Percentiles rank a stretch among this genome's conserved stretches.
Evolutionary conservation across 2,113 vertebrate genomes (phyloP).

Genomic region (Myanophis thanlyinensis): DNA sequence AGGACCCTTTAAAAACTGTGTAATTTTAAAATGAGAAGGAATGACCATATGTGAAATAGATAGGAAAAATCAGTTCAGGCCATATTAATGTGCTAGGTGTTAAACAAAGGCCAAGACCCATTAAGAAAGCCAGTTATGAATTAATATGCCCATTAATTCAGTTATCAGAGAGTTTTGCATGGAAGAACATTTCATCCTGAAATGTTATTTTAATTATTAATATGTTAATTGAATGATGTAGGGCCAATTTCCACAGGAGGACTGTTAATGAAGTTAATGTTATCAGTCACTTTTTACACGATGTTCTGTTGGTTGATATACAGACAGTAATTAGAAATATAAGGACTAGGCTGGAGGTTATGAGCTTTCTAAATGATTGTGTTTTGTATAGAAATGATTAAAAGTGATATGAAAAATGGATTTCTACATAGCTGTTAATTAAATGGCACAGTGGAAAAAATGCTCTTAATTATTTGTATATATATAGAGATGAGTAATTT

Average conservation of each 20-base stretch:
- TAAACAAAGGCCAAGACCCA: conserved; percentile 32
- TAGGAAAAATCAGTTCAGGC: conserved; percentile 44
- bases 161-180: background rate
- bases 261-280: conserved; percentile 23
- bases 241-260: conserved; percentile 16
- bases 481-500: background rate
- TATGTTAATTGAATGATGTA: conserved; percentile 44
- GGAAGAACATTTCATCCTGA: conserved; percentile 19
- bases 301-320: conserved; percentile 9
- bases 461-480: background rate
- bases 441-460: background rate
- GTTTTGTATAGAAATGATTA: background rate
- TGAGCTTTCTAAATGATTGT: background rate
- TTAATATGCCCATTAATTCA: conserved; percentile 42
- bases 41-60: conserved; percentile 18
- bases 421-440: background rate
- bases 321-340: conserved; percentile 36
- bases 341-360: background rate
- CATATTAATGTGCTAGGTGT: conserved; percentile 26
- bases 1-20: background rate
- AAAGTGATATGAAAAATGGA: background rate
- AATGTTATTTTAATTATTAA: conserved; percentile 54
- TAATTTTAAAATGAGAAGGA: conserved; percentile 26
- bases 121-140: conserved; percentile 50
- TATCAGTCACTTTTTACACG: conserved; percentile 1